Evolutionary conservation across 2,888 invertebrate species (phyloP), one percentile per base, ranked within the genome.

Genomic region (Ichneumoninae sp.): DNA sequence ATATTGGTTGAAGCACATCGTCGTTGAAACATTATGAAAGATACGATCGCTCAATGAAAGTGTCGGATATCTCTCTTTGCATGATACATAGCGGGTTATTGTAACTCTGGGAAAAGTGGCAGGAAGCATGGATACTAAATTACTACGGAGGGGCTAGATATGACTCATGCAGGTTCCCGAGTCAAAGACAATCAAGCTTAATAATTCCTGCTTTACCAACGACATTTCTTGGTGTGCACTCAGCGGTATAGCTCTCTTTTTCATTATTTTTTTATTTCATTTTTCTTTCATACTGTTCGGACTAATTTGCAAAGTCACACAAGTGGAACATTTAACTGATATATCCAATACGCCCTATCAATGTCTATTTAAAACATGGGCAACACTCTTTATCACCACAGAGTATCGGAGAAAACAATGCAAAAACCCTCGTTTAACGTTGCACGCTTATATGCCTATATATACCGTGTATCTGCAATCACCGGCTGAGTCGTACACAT

Each of bases 81-180:
- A 47, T 16, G 54, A 69, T 84, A 69, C 10, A 26, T 4, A 73
- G 74, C 54, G 78, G 40, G 78, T 65, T 54, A 52, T 66, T 57
- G 57, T 77, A 57, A 77, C 65, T 70, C 69, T 13, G 77, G 44
- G 87, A 87, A 81, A 83, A 81, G 83, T 83, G 85, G 81, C 88
- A 88, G 85, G 86, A 87, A 87, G 76, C 79, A 69, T 50, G 75
- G 84, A 83, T 84, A 63, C 33, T 70, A 88, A 89, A 89, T 89
- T 89, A 89, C 85, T 83, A 79, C 83, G 79, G 77, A 85, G 87
- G 83, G 74, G 75, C 81, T 83, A 86, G 78, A 86, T 91, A 47
- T 22, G 91, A 91, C 87, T 91, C 91, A 91, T 89, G 83, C 86
- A 80, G 81, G 85, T 86, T 88, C 87, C 77, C 83, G 80, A 85